Conservation (phyloP, 2,888 invertebrate genomes). For the Ectemnius cavifrons region DNA sequence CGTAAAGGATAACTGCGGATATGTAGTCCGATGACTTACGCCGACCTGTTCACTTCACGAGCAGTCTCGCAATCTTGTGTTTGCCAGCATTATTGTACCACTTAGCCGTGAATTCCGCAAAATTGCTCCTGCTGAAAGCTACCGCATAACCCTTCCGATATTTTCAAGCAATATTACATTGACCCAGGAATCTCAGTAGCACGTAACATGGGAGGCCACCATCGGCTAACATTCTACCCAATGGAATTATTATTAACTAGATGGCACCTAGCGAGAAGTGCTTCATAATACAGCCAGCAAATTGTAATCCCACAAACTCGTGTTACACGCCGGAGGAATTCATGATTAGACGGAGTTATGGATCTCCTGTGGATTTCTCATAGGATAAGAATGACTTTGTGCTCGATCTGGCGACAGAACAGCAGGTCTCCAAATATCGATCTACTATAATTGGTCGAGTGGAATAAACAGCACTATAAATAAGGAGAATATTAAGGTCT, state of each 20-base stretch:
- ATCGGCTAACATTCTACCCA: too few species aligned
- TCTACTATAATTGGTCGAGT: slow-evolving; percentile 40
- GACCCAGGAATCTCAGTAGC: neutral
- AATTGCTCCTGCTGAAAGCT: neutral
- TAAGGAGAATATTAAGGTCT: slow-evolving; percentile 47
- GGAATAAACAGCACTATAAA: slow-evolving; percentile 57
- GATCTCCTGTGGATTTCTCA: slow-evolving; percentile 25
- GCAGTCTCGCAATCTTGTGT: slow-evolving; percentile 28
- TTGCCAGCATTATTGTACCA: neutral
- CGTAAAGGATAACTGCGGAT: slow-evolving; percentile 38
- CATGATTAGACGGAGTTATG: slow-evolving; percentile 9
- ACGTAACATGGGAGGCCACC: neutral
- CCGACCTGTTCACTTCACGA: slow-evolving; percentile 21
- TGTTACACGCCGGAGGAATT: slow-evolving; percentile 1
- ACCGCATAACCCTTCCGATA: too few species aligned
- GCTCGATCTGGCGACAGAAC: neutral
- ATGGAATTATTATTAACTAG: too few species aligned
- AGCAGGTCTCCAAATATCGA: too few species aligned
- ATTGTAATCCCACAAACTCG: too few species aligned
- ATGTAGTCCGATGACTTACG: slow-evolving; percentile 21
- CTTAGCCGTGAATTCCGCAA: neutral
- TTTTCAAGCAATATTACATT: neutral
- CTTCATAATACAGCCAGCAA: too few species aligned
- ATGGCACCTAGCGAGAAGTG: too few species aligned
- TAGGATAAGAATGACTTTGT: slow-evolving; percentile 11